Percentiles rank a stretch among this genome's conserved stretches.
Conservation (phyloP, 2,797 vertebrate species). For the Gymnoscopelus braueri region DNA sequence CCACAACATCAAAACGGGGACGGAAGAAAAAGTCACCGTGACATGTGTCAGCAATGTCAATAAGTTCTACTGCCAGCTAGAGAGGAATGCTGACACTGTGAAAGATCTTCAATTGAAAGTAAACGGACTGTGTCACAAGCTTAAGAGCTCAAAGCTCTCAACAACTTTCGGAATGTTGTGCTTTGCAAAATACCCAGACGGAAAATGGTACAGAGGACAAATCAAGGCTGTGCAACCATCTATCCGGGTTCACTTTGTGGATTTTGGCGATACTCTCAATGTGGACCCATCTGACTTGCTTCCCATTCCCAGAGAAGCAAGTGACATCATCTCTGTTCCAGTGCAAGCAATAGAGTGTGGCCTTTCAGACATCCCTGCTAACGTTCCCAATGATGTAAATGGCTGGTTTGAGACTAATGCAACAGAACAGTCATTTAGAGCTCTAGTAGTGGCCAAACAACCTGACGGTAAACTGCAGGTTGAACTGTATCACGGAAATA, state of each 20-base stretch:
- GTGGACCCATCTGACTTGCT: conserved; percentile 82
- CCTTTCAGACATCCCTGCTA: conserved; percentile 83
- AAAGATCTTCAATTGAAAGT: conserved; percentile 80
- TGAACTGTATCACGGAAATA: conserved; percentile 86
- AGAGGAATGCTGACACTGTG: conserved; percentile 79
- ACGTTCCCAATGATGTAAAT: conserved; percentile 78
- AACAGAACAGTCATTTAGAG: conserved; percentile 81
- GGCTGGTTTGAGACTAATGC: conserved; percentile 85
- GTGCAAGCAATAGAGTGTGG: conserved; percentile 91
- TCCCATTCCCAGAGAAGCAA: conserved; percentile 85
- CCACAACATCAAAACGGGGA: conserved; percentile 89
- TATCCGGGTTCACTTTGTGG: conserved; percentile 89
- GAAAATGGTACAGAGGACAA: conserved; percentile 90
- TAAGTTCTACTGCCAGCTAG: conserved; percentile 91
- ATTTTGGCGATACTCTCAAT: conserved; percentile 89
- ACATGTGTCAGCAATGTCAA: conserved; percentile 81
- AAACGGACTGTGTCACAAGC: conserved; percentile 67
- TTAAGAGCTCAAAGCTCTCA: conserved; percentile 65
- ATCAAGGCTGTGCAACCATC: conserved; percentile 77
- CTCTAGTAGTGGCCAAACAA: conserved; percentile 88
- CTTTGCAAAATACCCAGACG: conserved; percentile 90
- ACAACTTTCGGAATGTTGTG: conserved; percentile 81
- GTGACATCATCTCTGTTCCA: conserved; percentile 87
- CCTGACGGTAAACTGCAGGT: conserved; percentile 86
- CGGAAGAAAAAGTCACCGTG: conserved; percentile 87